phyloP scores from a whole-genome alignment of 1,140 invertebrate species.

The Dendrolimus punctatus region DNA sequence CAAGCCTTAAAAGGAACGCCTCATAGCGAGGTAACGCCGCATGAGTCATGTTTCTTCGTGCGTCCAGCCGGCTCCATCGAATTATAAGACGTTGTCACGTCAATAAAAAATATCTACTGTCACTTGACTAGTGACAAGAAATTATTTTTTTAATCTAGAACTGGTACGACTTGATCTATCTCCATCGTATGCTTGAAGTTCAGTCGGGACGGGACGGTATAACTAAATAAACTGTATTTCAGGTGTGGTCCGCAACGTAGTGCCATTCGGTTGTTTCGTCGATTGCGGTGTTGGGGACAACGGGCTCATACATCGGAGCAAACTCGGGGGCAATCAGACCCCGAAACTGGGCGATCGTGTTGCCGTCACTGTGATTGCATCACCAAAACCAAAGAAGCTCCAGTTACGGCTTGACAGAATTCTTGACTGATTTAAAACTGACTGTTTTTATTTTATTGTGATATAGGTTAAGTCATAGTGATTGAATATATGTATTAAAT shows the following conservation, averaged over 20 bases:
- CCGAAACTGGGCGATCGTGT: slow-evolving; percentile 83
- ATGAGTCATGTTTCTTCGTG: no score
- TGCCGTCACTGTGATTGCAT: slow-evolving; percentile 48
- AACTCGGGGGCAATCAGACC: slow-evolving; percentile 71
- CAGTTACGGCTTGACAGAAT: slow-evolving; percentile 53
- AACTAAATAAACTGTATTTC: slow-evolving; percentile 44
- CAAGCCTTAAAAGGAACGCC: no score
- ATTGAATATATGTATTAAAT: slow-evolving; percentile 9
- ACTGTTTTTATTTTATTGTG: slow-evolving; percentile 12
- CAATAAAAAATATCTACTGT: no score
- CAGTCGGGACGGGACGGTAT: no score
- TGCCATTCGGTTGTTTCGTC: slow-evolving; percentile 92
- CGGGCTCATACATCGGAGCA: slow-evolving; percentile 82
- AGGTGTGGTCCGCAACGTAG: slow-evolving; percentile 86
- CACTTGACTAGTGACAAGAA: neutral
- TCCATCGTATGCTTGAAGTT: no score
- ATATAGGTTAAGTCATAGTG: slow-evolving; percentile 2
- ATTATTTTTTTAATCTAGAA: neutral
- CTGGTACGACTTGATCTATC: no score
- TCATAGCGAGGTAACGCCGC: no score
- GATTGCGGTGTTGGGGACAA: slow-evolving; percentile 87
- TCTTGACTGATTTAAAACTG: slow-evolving; percentile 31
- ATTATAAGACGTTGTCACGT: no score
- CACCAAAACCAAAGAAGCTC: slow-evolving; percentile 50
- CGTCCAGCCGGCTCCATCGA: no score